A percentile compares a stretch with the other conserved stretches of the same genome.
These are phyloP conservation scores for Cephalopachus bancanus DNA, from an alignment of 2,797 vertebrate species.

Conservation along the genomic window DNA sequence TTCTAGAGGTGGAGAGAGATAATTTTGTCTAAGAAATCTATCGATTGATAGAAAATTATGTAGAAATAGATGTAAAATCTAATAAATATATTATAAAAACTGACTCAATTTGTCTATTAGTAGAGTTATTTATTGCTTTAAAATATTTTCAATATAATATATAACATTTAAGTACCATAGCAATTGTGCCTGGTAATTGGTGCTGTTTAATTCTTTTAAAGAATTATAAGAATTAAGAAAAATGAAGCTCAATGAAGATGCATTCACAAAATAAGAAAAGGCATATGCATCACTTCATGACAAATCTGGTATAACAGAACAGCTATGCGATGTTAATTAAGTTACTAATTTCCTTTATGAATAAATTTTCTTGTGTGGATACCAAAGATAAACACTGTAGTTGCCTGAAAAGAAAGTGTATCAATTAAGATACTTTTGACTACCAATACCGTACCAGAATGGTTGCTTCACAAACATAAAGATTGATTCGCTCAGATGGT, in stretches of 20 bases:
- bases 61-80: background rate
- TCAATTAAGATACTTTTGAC: background rate
- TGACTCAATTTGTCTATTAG: background rate
- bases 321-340: background rate
- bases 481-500: background rate
- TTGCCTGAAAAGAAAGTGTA: background rate
- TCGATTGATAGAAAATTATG: background rate
- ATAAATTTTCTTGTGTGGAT: background rate
- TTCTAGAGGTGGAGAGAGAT: background rate
- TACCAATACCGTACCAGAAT: background rate
- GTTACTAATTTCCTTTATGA: background rate
- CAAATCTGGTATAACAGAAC: background rate
- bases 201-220: background rate
- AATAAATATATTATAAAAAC: background rate
- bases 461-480: background rate
- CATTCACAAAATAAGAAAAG: background rate
- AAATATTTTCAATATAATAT: conserved; percentile 16
- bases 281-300: background rate
- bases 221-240: background rate
- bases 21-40: background rate
- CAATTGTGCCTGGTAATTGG: background rate
- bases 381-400: background rate
- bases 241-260: background rate
- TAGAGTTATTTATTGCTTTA: background rate
- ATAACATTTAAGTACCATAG: background rate